Conservation (phyloP, 2,113 vertebrate species). For the Mesoclemmys tuberculata region DNA sequence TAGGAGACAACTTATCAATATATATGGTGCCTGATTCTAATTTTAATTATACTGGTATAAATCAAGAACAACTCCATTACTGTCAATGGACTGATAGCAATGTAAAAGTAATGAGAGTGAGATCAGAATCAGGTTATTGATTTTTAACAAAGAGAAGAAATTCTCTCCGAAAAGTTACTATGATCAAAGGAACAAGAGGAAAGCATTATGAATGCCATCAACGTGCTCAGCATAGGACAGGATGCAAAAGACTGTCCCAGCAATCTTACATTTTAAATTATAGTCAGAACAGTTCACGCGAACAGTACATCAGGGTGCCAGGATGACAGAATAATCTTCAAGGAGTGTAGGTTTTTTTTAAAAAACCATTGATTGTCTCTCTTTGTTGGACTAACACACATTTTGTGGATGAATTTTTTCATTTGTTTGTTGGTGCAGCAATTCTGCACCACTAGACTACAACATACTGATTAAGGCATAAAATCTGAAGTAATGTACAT, state of each 20-base stretch:
- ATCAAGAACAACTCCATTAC: neutral
- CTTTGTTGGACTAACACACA: neutral
- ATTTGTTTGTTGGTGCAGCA: neutral
- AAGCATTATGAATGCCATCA: neutral
- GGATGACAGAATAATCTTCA: neutral
- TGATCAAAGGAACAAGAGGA: neutral
- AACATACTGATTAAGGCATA: neutral
- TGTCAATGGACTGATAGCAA: neutral
- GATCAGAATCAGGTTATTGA: neutral
- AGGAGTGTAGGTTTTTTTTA: neutral
- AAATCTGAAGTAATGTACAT: neutral
- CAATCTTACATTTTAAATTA: neutral
- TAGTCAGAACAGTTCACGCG: neutral
- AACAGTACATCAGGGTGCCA: neutral
- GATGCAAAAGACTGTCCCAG: neutral
- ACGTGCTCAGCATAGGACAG: rapidly evolving
- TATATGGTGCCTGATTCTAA: neutral
- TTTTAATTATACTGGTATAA: neutral
- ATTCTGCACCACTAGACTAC: neutral
- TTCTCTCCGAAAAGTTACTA: neutral
- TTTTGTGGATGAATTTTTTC: neutral
- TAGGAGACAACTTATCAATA: neutral
- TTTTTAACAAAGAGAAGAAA: neutral
- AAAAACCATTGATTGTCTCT: neutral
- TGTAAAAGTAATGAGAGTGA: neutral